Evolutionary conservation across 2,113 vertebrate genomes (phyloP), one percentile per base, ranked within the genome.

Genomic region (Dicaeum eximium): DNA sequence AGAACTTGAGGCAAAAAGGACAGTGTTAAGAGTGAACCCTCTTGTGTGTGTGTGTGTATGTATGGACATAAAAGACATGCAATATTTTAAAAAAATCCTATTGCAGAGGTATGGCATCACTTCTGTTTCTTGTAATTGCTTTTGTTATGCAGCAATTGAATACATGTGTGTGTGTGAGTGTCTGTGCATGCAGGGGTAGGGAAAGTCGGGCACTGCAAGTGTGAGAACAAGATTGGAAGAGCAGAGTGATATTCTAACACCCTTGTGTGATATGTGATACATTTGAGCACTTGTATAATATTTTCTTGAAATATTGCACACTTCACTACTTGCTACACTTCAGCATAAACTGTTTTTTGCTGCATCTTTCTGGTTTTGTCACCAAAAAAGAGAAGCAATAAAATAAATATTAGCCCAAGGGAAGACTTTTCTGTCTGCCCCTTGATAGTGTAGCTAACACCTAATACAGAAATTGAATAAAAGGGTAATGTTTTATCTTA

Each of bases 161-260:
- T 48, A 6, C 1, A 1, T 30, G 8, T 56, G 5, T 10, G 2
- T 61, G 18, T 37, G 10, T 51, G 45, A 8, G 3, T 16, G 33
- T 58, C 33, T 64, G 17, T 17, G 8, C 21, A 5, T 18, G 25
- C 5, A 57, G n/a, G 58, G 20, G 12, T 24, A 48, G 37, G 24
- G 23, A 45, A 27, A 6, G 24, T 5, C 1, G 1, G 37, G 10
- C 15, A 33, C 22, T 25, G 40, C 9, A 47, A 72, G 40, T 16
- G 21, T 15, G 13, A 64, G 48, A 73, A n/a, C 24, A 70, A 40
- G 60, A 66, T 0, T 0, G 0, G 17, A 80, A 73, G 20, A 84
- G 17, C 23, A 65, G 17, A 45, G 18, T 2, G 12, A 35, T 14
- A 15, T 54, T 85, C 11, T 47, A 58, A 56, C 11, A 45, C 1